Base-by-base conservation (phyloP, 2,888 invertebrate species). In the Coremacera marginata region DNA sequence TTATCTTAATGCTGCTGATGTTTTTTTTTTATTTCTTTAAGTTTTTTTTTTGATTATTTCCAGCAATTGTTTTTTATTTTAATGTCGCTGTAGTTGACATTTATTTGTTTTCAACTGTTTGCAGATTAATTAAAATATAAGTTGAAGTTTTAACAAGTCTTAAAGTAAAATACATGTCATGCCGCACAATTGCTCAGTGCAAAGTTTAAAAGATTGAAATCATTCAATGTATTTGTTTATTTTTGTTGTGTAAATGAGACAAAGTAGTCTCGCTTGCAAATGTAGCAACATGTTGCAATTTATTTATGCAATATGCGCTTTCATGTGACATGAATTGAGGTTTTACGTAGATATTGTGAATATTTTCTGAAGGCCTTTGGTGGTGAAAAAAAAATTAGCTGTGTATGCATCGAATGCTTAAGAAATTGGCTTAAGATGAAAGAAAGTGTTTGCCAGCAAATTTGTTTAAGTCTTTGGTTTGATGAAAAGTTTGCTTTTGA, bases 11-110 rank as follows among this genome's bases (percentile, higher is more conserved):
- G 60, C 27, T 25, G 25, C 27, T 60, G n/a, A n/a, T 60, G 22
- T 57, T 57, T n/a, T 60, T 60, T 14, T 19, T 9, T 57, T 57
- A 3, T 31, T 14, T 63, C 1, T 63, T 34, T 27, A 7, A 14
- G 3, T n/a, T 27, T 34, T 34, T 19, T 67, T n/a, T n/a, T 19
- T 65, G 16, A 4, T 65, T 65, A 19, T 37, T 14, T 7, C 22
- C 14, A 44, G 22, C 27, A 63, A 63, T 31, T 63, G 63, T 63
- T 63, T 27, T 16, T 60, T 4, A 14, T 60, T 60, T 16, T 37
- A 31, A 19, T 34, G 19, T 37, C 44, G 67, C 44, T 70, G 70
- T n/a, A n/a, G 31, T 72, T 72, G 72, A 72, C 72, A 72, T 72
- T 72, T 72, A 72, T 72, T 72, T 72, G 37, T 27, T 71, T 22